Evolutionary conservation across 1,140 invertebrate species (phyloP).

Genomic region (Dreissena polymorpha): DNA sequence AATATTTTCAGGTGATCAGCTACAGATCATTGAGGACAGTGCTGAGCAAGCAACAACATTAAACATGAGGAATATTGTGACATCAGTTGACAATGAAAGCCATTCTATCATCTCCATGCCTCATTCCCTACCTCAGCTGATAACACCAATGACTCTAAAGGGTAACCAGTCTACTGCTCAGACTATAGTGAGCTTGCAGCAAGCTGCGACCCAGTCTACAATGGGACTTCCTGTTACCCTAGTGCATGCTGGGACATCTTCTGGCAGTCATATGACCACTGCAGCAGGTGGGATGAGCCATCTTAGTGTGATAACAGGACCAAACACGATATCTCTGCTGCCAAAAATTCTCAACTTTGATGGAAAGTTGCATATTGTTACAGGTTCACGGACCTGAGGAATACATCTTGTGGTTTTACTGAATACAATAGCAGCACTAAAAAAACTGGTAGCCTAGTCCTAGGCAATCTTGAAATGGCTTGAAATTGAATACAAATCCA

Average conservation of each 20-base stretch:
- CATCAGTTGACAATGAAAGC: background rate
- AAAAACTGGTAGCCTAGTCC: too few species aligned
- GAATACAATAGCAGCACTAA: too few species aligned
- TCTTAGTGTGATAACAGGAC: conserved; percentile 43
- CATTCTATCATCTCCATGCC: background rate
- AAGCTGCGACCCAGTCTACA: too few species aligned
- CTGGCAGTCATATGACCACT: background rate
- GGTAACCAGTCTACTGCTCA: conserved; percentile 12
- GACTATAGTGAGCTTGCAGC: background rate
- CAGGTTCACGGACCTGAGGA: too few species aligned
- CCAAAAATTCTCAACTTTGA: conserved; percentile 38
- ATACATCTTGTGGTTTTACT: too few species aligned
- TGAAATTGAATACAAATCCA: too few species aligned
- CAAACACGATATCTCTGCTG: conserved; percentile 19
- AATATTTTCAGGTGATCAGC: background rate
- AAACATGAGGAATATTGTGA: background rate
- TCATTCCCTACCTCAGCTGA: background rate
- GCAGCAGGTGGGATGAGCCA: conserved; percentile 7
- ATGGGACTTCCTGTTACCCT: conserved; percentile 28
- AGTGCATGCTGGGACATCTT: conserved; percentile 6
- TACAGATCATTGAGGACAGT: background rate
- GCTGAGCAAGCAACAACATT: background rate
- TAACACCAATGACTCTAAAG: background rate
- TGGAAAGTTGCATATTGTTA: too few species aligned
- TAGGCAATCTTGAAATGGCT: too few species aligned